Conservation (phyloP, 2,113 vertebrate genomes). For the Semnornis frantzii region DNA sequence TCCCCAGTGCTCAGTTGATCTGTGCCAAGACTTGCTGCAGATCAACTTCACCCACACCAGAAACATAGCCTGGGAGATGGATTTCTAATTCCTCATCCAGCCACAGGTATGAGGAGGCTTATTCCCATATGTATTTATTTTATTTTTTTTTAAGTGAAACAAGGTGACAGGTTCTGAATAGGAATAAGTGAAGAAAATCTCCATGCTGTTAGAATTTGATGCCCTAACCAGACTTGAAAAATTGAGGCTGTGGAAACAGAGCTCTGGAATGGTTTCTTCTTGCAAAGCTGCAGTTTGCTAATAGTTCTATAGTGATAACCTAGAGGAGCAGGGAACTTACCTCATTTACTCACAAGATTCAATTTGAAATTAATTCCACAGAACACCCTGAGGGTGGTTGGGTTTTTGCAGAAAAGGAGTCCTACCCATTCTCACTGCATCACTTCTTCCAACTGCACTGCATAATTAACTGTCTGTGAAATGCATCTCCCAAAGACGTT, state of each 20-base stretch:
- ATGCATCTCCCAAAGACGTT: constrained; percentile 48
- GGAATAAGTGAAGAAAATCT: background rate
- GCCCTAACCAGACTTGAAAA: constrained; percentile 19
- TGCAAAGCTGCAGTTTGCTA: constrained; percentile 45
- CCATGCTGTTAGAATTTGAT: background rate
- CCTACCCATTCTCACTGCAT: constrained; percentile 32
- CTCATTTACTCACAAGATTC: constrained; percentile 61
- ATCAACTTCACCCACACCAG: background rate
- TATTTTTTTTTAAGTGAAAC: background rate
- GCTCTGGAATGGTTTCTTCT: constrained; percentile 48
- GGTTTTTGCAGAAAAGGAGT: constrained; percentile 34
- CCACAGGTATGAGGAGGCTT: background rate
- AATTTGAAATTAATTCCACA: constrained; percentile 51
- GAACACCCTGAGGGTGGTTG: constrained; percentile 37
- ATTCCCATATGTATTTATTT: background rate
- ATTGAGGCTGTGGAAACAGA: constrained; percentile 29
- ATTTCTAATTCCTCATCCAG: background rate
- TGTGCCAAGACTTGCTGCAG: background rate
- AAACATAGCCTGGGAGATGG: background rate
- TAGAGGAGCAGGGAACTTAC: constrained; percentile 30
- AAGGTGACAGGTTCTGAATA: background rate
- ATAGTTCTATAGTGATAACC: constrained; percentile 49
- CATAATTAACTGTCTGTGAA: constrained; percentile 71
- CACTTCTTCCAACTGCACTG: constrained; percentile 51
- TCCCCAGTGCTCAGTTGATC: background rate